Conservation (phyloP, 2,797 vertebrate species). For the Hoplostethus atlanticus region DNA sequence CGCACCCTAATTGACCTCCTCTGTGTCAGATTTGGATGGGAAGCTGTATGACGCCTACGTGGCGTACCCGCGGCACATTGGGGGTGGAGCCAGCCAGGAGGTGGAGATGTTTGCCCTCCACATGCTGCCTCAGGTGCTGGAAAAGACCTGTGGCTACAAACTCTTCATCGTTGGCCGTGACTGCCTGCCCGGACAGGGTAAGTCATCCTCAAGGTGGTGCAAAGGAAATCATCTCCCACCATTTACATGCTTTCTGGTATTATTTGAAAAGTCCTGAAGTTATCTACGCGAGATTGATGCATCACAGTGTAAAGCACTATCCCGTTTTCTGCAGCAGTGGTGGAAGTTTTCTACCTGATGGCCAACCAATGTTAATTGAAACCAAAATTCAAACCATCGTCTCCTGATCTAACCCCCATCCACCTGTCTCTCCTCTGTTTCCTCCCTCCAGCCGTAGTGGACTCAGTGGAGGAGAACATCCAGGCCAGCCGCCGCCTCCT, state of each 20-base stretch:
- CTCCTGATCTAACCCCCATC: not conserved
- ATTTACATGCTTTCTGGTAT: not conserved
- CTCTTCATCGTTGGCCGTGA: slow-evolving; percentile 93
- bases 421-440: not conserved
- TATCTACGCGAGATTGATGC: too few relatives aligned
- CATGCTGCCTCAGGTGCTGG: slow-evolving; percentile 89
- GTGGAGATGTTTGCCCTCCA: slow-evolving; percentile 88
- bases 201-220: slow-evolving; percentile 39
- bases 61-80: slow-evolving; percentile 83
- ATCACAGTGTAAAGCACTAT: too few relatives aligned
- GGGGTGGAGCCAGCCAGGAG: slow-evolving; percentile 72
- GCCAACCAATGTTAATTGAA: not conserved
- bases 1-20: not conserved
- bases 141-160: slow-evolving; percentile 89
- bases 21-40: slow-evolving; percentile 85
- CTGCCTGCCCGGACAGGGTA: slow-evolving; percentile 90
- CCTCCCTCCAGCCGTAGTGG: slow-evolving; percentile 83
- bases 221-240: not conserved
- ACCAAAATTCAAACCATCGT: not conserved
- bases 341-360: too few relatives aligned
- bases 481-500: slow-evolving; percentile 90
- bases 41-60: slow-evolving; percentile 93
- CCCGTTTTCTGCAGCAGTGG: too few relatives aligned
- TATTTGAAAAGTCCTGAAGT: too few relatives aligned
- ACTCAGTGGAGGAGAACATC: slow-evolving; percentile 87